These are phyloP conservation scores for Orthonyx spaldingii DNA, from an alignment of 2,113 vertebrate genomes.

Conservation along the genomic window DNA sequence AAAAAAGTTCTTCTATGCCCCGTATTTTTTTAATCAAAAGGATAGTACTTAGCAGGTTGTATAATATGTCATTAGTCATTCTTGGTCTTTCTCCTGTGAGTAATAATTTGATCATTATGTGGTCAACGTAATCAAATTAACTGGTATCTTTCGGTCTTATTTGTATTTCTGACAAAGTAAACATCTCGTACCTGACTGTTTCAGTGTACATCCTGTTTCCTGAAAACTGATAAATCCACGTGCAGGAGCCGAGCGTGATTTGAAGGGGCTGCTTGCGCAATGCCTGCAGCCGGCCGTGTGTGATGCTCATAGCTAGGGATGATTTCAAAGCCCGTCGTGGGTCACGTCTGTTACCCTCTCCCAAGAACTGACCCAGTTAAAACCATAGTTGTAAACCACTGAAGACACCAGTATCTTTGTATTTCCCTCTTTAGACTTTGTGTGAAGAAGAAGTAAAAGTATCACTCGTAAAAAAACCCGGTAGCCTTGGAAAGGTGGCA, in stretches of 20 bases:
- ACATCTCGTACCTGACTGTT: neutral
- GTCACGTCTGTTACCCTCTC: neutral
- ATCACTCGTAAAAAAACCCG: neutral
- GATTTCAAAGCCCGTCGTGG: neutral
- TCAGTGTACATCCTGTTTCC: constrained; percentile 12
- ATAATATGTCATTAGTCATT: constrained; percentile 49
- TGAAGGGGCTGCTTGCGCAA: neutral
- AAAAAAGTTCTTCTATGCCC: constrained; percentile 31
- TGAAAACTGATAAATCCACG: neutral
- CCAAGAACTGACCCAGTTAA: neutral
- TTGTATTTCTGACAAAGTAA: constrained; percentile 11
- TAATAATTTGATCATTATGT: constrained; percentile 17
- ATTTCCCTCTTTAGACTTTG: neutral
- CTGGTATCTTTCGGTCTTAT: neutral
- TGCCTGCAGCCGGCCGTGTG: neutral
- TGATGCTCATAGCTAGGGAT: neutral
- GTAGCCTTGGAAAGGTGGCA: neutral
- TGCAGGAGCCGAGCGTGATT: neutral
- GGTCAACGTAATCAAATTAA: neutral
- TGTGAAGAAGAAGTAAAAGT: neutral
- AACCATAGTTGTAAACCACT: neutral
- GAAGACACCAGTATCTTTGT: neutral
- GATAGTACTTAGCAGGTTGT: constrained; percentile 56
- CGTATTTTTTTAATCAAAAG: constrained; percentile 54
- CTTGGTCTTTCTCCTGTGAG: constrained; percentile 39